These are phyloP conservation scores for Bursaphelenchus okinawaensis DNA, from an alignment of 2,888 invertebrate genomes.

Conservation along the genomic window DNA sequence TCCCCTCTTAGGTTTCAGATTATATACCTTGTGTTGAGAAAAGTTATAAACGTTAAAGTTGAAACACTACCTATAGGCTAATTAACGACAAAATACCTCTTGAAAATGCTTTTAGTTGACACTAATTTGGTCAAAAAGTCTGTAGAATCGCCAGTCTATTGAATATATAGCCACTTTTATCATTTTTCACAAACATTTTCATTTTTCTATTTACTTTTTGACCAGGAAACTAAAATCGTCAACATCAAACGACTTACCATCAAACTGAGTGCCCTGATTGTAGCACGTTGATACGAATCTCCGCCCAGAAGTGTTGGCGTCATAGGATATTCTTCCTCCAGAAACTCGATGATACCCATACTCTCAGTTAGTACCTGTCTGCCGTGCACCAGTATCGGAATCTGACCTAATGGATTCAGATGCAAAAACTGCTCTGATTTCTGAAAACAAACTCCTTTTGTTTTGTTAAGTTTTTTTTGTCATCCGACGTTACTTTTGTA, in stretches of 20 bases:
- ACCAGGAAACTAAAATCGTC: background rate
- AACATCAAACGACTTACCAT: background rate
- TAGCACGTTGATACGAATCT: constrained; percentile 73
- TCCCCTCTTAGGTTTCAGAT: too few species aligned
- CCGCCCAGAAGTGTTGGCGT: constrained; percentile 75
- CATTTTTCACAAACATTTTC: background rate
- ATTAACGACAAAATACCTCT: too few species aligned
- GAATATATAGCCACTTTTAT: too few species aligned
- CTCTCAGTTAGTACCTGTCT: constrained; percentile 66
- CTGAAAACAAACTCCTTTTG: background rate
- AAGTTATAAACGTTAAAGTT: too few species aligned
- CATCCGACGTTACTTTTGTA: too few species aligned
- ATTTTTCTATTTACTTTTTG: background rate
- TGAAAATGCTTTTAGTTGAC: too few species aligned
- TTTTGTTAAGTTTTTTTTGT: too few species aligned
- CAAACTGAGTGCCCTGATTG: constrained; percentile 64
- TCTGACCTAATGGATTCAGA: constrained; percentile 85
- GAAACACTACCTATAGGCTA: too few species aligned
- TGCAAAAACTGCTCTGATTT: constrained; percentile 63
- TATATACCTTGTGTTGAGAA: too few species aligned
- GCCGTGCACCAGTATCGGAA: constrained; percentile 74
- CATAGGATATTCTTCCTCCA: constrained; percentile 72
- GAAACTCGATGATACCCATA: constrained; percentile 79
- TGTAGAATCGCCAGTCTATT: too few species aligned
- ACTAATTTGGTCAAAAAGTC: too few species aligned